A percentile compares a stretch with the other conserved stretches of the same genome.
phyloP scores from a whole-genome alignment of 2,113 vertebrate species.

The Indicator maculatus region DNA sequence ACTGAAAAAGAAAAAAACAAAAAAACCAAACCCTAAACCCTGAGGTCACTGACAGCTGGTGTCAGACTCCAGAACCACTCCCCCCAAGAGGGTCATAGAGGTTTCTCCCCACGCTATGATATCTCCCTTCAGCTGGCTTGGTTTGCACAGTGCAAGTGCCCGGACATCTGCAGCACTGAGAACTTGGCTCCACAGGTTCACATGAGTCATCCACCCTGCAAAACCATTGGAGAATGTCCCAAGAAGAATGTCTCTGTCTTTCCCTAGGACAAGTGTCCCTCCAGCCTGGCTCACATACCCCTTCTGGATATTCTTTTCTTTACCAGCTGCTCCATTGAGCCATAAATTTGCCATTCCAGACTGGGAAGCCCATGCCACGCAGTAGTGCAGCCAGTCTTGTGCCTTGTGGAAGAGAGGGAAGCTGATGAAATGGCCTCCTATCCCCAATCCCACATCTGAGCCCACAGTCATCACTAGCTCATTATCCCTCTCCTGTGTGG shows the following conservation, averaged over 20 bases:
- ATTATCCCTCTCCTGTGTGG: slow-evolving; percentile 68
- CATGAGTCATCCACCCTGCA: slow-evolving; percentile 74
- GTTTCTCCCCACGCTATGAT: slow-evolving; percentile 82
- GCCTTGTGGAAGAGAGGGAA: slow-evolving; percentile 70
- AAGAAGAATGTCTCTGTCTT: slow-evolving; percentile 77
- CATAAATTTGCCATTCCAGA: slow-evolving; percentile 70
- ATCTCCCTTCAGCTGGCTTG: slow-evolving; percentile 65
- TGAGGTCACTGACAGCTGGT: slow-evolving; percentile 73
- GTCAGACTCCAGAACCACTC: slow-evolving; percentile 80
- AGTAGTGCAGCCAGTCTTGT: slow-evolving; percentile 80
- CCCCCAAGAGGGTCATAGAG: slow-evolving; percentile 75
- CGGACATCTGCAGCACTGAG: slow-evolving; percentile 70
- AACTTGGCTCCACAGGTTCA: slow-evolving; percentile 83
- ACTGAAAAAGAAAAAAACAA: background rate
- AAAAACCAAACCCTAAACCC: too few relatives aligned
- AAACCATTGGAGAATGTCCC: slow-evolving; percentile 78
- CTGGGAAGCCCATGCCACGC: slow-evolving; percentile 79
- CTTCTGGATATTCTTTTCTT: slow-evolving; percentile 58
- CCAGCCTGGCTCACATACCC: slow-evolving; percentile 69
- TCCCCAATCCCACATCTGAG: slow-evolving; percentile 74
- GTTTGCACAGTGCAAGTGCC: slow-evolving; percentile 74
- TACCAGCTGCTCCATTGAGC: slow-evolving; percentile 77
- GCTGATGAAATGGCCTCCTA: slow-evolving; percentile 78
- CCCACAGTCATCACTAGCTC: slow-evolving; percentile 79
- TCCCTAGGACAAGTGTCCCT: slow-evolving; percentile 78